These are phyloP conservation scores for Drosophila eugracilis DNA, from an alignment of 1,140 invertebrate species.

Conservation along the genomic window DNA sequence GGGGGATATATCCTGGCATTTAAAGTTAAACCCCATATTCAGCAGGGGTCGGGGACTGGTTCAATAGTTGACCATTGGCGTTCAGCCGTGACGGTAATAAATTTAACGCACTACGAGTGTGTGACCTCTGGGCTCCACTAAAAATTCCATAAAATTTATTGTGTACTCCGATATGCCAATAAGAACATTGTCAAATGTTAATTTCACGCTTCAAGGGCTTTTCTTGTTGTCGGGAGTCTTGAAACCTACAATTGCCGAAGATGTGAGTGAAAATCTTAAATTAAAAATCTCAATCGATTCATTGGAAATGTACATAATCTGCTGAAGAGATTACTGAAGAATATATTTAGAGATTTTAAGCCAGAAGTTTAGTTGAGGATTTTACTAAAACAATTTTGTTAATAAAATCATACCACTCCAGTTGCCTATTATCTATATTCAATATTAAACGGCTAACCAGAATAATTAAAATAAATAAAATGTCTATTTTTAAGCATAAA, in stretches of 20 bases:
- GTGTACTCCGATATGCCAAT: constrained; percentile 41
- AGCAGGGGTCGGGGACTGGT: constrained; percentile 12
- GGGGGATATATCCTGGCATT: constrained; percentile 25
- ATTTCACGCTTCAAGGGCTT: constrained; percentile 71
- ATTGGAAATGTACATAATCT: no score
- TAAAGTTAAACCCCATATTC: constrained; percentile 22
- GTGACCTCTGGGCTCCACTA: constrained; percentile 27
- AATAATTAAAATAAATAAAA: not conserved
- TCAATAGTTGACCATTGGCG: constrained; percentile 61
- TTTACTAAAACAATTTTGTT: no score
- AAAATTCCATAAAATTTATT: constrained; percentile 65
- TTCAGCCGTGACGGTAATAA: constrained; percentile 73
- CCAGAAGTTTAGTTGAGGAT: no score
- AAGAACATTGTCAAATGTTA: constrained; percentile 78
- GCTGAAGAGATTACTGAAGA: no score
- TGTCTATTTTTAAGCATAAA: no score
- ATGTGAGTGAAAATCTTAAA: constrained; percentile 23
- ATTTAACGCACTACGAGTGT: constrained; percentile 59
- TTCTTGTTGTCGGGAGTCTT: not conserved
- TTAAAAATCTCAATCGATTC: constrained; percentile 3
- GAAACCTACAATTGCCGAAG: constrained; percentile 15
- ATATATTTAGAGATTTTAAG: not conserved
- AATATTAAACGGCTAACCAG: not conserved
- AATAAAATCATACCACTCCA: no score
- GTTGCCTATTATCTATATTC: not conserved